Conservation (phyloP, 2,797 vertebrate species). For the Pseudochromis fuscus region DNA sequence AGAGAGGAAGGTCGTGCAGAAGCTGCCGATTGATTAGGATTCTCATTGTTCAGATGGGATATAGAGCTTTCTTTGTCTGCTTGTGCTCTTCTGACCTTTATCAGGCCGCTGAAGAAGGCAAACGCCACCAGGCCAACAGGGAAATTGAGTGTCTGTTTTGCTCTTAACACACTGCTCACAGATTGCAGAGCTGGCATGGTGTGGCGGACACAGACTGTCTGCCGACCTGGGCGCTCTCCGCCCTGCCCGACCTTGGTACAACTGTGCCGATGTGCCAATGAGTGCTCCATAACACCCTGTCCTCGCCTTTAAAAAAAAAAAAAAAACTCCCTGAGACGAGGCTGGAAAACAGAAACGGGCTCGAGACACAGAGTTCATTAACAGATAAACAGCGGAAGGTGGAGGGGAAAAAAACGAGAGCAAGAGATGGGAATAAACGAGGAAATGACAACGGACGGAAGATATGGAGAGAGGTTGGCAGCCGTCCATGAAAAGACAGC, state of each 20-base stretch:
- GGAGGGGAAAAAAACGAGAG: slow-evolving; percentile 31
- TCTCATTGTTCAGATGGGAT: slow-evolving; percentile 57
- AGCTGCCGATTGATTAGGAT: slow-evolving; percentile 60
- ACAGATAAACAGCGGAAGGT: slow-evolving; percentile 65
- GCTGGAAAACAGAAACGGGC: slow-evolving; percentile 56
- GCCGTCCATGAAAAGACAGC: slow-evolving; percentile 85
- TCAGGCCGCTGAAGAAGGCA: slow-evolving; percentile 53
- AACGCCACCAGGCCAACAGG: slow-evolving; percentile 42
- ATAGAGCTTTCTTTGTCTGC: slow-evolving; percentile 65
- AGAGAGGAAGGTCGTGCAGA: slow-evolving; percentile 41
- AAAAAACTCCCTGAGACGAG: slow-evolving; percentile 43
- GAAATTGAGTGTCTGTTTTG: slow-evolving; percentile 66
- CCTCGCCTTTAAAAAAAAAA: slow-evolving; percentile 32
- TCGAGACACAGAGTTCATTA: slow-evolving; percentile 73
- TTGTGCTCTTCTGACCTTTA: slow-evolving; percentile 70
- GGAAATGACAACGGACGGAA: slow-evolving; percentile 77
- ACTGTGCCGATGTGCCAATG: slow-evolving; percentile 50
- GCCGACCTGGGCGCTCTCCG: slow-evolving; percentile 58
- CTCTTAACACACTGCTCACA: slow-evolving; percentile 75
- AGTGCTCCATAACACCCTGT: slow-evolving; percentile 40
- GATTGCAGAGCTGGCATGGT: slow-evolving; percentile 70
- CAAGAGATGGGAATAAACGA: slow-evolving; percentile 78
- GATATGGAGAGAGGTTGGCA: slow-evolving; percentile 79
- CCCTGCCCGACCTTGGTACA: slow-evolving; percentile 75
- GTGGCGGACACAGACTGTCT: slow-evolving; percentile 63